Evolutionary conservation across 2,113 vertebrate genomes (phyloP), one percentile per base, ranked within the genome.

Genomic region (Xiphophorus maculatus): DNA sequence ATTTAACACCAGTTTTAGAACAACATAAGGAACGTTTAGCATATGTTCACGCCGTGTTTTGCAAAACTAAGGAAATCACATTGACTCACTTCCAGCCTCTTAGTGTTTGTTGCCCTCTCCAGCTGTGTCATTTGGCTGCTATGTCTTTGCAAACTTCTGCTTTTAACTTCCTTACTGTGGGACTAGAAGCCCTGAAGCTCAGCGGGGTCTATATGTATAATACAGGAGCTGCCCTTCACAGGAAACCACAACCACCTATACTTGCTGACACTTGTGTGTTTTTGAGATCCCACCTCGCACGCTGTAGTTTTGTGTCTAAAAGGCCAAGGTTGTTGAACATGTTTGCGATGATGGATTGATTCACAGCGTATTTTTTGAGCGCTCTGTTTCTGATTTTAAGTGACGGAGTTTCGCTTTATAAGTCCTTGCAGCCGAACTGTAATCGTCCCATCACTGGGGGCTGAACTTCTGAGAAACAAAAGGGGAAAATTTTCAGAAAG

Each of bases 131-230:
- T 79, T 77, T 83, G 32, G 69, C 66, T 63, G 60, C 77, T 60
- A 48, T 69, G 7, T 73, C 80, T 5, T 85, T 32, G 5, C 76
- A 77, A 69, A 81, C 79, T 91, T 92, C 83, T 87, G 77, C 78
- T 89, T 91, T 88, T 79, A 76, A 86, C 81, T 88, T 86, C 73
- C 73, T 79, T 35, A 40, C 29, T 69, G 66, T 11, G 12, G 22
- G 19, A 14, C 42, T 32, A 40, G 44, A n/a, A 69, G 71, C 25
- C 14, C 6, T 42, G 22, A 40, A 51, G 64, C 78, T 30, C 48
- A 30, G 15, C 44, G 58, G 29, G 40, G 28, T 40, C 19, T 3
- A 12, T 4, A 2, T 61, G 15, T 67, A 69, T 12, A 40, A 19
- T 80, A 82, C 30, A 67, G 48, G 63, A 27, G 42, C 28, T 71